Evolutionary conservation across 2,797 vertebrate species (phyloP).

Genomic region (Anguilla anguilla): DNA sequence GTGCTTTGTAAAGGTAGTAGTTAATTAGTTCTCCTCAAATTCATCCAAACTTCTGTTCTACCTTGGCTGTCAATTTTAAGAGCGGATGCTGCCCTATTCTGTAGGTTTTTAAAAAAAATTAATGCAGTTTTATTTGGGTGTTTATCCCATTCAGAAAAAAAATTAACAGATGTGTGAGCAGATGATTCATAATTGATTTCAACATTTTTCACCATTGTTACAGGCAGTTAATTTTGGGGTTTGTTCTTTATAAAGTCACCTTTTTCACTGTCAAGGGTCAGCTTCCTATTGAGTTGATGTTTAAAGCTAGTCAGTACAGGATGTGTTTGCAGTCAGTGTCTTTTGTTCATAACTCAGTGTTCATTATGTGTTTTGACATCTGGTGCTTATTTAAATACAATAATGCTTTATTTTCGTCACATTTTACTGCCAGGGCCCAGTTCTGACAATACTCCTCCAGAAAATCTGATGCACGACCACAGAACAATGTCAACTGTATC

Average conservation of each 20-base stretch:
- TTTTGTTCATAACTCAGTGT: neutral
- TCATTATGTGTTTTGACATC: neutral
- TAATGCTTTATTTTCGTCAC: neutral
- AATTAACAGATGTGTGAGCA: neutral
- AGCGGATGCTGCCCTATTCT: too few relatives aligned
- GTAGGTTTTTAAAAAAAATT: too few relatives aligned
- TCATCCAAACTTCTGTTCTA: too few relatives aligned
- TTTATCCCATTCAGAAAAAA: neutral
- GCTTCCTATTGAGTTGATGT: neutral
- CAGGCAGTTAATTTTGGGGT: neutral
- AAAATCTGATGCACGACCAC: neutral
- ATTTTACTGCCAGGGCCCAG: neutral
- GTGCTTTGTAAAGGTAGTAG: too few relatives aligned
- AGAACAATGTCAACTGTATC: neutral
- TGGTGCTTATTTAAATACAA: neutral
- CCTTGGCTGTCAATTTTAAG: too few relatives aligned
- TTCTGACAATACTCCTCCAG: neutral
- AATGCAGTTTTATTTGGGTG: neutral
- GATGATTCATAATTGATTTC: neutral
- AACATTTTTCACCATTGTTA: neutral
- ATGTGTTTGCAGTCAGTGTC: too few relatives aligned
- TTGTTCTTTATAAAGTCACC: neutral
- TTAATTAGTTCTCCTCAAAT: too few relatives aligned
- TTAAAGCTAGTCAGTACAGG: neutral
- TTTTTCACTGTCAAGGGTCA: neutral